phyloP scores from a whole-genome alignment of 2,113 vertebrate species.

The Suncus etruscus region DNA sequence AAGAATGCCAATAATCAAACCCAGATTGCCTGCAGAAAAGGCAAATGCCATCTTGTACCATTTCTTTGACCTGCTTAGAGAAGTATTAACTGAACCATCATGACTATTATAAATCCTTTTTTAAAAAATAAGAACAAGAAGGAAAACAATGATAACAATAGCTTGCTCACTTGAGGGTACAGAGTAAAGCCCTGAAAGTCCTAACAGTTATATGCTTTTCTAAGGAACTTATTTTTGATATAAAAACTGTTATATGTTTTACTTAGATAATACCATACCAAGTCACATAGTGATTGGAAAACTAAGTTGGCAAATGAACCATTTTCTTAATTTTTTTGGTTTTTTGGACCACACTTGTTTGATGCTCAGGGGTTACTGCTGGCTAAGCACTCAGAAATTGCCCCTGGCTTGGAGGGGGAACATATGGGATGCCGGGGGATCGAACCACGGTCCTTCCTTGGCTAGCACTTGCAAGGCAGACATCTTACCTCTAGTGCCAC shows the following conservation, averaged over 20 bases:
- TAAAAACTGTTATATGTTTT: background rate
- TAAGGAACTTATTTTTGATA: background rate
- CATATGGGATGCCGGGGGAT: no score
- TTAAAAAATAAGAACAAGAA: background rate
- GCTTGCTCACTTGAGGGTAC: background rate
- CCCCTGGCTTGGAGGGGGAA: no score
- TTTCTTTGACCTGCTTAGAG: background rate
- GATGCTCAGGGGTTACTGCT: no score
- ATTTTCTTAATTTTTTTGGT: no score
- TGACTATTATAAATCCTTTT: background rate
- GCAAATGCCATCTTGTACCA: no score
- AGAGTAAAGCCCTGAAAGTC: background rate
- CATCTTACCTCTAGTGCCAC: no score
- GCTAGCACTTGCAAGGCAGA: no score
- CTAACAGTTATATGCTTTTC: background rate
- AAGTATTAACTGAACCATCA: conserved; percentile 1
- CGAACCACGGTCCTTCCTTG: no score
- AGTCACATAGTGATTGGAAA: background rate
- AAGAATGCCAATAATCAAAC: no score
- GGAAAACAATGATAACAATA: background rate
- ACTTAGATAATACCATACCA: background rate
- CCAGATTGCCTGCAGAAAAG: no score
- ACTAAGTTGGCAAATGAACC: background rate
- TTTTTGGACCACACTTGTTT: no score
- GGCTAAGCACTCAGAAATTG: no score